Evolutionary conservation across 1,140 invertebrate genomes (phyloP), one percentile per base, ranked within the genome.

Genomic region (Solen grandis): DNA sequence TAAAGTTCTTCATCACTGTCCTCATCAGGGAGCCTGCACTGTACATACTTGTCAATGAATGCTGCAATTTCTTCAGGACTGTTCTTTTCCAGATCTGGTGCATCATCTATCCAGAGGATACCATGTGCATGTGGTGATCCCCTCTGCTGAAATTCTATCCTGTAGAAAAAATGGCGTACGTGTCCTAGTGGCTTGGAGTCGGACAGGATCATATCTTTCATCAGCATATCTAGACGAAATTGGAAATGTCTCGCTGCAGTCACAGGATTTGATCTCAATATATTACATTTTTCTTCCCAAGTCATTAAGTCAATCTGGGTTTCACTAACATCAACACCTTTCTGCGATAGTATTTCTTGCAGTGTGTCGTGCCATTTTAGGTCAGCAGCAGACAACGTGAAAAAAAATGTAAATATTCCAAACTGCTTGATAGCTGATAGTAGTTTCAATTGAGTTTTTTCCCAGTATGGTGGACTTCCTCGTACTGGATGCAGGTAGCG

Each of bases 251-350:
- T 60, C 8, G 57, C n/a, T 27, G 19, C 5, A 10, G 57, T 60
- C 2, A 60, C 57, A 16, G 57, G 57, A 31, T 60, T 60, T 60
- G 57, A 60, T 19, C 38, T 41, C 35, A 66, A 22, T 70, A 70
- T 29, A 14, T 31, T 54, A 70, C 66, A 54, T 70, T 52, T 70
- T 31, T 70, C 14, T 70, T 70, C 52, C 66, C 66, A 70, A 54
- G 25, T n/a, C 27, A 52, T 14, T 2, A 19, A 54, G 22, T 38
- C 63, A 41, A 46, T 46, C 35, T 66, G 13, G 38, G 13, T 66
- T 41, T 66, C 63, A 41, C 19, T 41, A 41, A 41, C 33, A 38
- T 41, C 36, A 41, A 41, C 13, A 41, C 38, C 38, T 66, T 66
- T 22, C 33, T 41, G 33, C 36, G 38, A 66, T 66, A 41, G 16